Evolutionary conservation across 2,888 invertebrate species (phyloP), one percentile per base, ranked within the genome.

Genomic region (Epiblema foenella): DNA sequence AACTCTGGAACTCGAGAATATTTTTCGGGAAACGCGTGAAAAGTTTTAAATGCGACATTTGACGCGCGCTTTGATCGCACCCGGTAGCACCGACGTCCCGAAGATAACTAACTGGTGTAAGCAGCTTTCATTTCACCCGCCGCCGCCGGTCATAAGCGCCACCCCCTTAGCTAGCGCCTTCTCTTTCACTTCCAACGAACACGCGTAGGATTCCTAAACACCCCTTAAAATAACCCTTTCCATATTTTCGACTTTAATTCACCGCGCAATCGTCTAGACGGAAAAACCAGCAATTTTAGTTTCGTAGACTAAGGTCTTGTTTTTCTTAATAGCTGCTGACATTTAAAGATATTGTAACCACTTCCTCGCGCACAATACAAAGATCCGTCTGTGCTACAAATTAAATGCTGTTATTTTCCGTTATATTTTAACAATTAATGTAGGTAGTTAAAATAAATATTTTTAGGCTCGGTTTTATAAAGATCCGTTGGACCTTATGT

Each of bases 21-120:
- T 84, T 85, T 88, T 86, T 81, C 81, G 85, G 86, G 85, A 85
- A 84, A 85, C 78, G 87, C 93, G 93, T 87, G 87, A 92, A 93
- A 93, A 93, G 93, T 93, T 93, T 91, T 79, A 78, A 78, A 78
- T 82, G 82, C 78, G 77, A 75, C 74, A 78, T 79, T 75, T 72
- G 71, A 62, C 42, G 51, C 24, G 69, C 70, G 75, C 72, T 63
- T 52, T 46, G 78, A 79, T 78, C 84, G 77, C 90, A 83, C 83
- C 91, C 86, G 78, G 73, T 75, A 72, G 72, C 75, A 73, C 60
- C 79, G 80, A 76, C 78, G 81, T 77, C 82, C 82, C 75, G 76
- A 76, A 80, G 83, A 84, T 83, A 83, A 93, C 93, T 83, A 83
- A 93, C 93, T 92, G 85, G 82, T 84, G 85, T 83, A 85, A 84